A percentile compares a stretch with the other conserved stretches of the same genome.
Evolutionary conservation across 2,888 invertebrate genomes (phyloP).

Genomic region (Xestia rhomboidea): DNA sequence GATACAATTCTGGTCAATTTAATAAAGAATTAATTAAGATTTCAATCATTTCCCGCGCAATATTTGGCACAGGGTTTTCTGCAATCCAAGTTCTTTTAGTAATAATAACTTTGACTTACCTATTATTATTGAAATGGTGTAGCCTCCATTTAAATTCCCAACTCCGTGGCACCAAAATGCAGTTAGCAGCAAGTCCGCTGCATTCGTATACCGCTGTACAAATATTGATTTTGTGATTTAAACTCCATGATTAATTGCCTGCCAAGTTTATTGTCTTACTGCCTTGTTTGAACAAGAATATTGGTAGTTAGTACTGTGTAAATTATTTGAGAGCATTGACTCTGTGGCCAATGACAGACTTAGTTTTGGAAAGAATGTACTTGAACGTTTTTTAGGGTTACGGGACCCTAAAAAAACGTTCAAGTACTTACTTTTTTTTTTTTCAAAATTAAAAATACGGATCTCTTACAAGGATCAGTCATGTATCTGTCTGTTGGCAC

Average conservation of each 20-base stretch:
- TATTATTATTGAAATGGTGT: not conserved
- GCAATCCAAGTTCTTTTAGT: not conserved
- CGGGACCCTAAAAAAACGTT: too few relatives aligned
- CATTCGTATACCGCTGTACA: constrained; percentile 64
- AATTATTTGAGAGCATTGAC: constrained; percentile 48
- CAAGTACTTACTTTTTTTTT: too few relatives aligned
- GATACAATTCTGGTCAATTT: not conserved
- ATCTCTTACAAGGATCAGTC: not conserved
- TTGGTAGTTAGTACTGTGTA: constrained; percentile 44
- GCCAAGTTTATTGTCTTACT: constrained; percentile 75
- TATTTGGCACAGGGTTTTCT: not conserved
- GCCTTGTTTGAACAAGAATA: constrained; percentile 53
- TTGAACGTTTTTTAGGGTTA: not conserved
- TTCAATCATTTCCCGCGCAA: not conserved
- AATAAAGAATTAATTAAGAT: not conserved
- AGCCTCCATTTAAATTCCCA: constrained; percentile 9
- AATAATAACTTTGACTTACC: not conserved
- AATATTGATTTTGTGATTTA: constrained; percentile 80
- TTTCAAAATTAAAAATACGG: not conserved
- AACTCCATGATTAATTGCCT: constrained; percentile 77
- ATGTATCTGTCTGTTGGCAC: not conserved
- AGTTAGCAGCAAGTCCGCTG: constrained; percentile 61
- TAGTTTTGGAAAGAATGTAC: constrained; percentile 11
- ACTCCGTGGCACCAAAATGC: constrained; percentile 57
- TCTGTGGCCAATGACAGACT: not conserved